Evolutionary conservation across 2,888 invertebrate genomes (phyloP).

Genomic region (Caradrina clavipalpis): DNA sequence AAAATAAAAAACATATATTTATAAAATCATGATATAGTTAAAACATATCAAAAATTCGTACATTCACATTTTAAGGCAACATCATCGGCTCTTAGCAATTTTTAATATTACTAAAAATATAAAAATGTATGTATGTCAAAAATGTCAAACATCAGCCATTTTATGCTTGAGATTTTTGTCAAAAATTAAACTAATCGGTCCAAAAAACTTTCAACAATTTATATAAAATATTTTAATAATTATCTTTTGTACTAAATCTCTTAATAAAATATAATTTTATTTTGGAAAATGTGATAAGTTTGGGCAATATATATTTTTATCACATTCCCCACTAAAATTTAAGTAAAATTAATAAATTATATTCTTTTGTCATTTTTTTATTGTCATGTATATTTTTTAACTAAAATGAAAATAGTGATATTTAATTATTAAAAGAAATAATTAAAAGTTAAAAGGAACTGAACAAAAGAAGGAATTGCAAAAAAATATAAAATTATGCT

Average conservation of each 20-base stretch:
- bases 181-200: conserved; percentile 72
- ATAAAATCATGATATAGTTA: conserved; percentile 81
- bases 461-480: conserved; percentile 51
- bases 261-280: conserved; percentile 59
- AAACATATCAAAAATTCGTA: conserved; percentile 82
- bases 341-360: conserved; percentile 55
- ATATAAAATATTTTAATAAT: conserved; percentile 59
- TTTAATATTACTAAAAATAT: conserved; percentile 48
- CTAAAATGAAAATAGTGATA: conserved; percentile 37
- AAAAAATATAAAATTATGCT: conserved; percentile 41
- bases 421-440: conserved; percentile 42
- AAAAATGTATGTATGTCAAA: conserved; percentile 72
- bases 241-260: conserved; percentile 68
- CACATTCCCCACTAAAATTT: conserved; percentile 67
- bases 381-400: conserved; percentile 52
- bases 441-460: conserved; percentile 25
- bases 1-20: conserved; percentile 88
- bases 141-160: conserved; percentile 89
- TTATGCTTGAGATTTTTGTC: conserved; percentile 86
- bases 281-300: conserved; percentile 69
- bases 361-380: conserved; percentile 63
- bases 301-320: conserved; percentile 73
- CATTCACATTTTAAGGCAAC: conserved; percentile 83
- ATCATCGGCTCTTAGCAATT: conserved; percentile 69
- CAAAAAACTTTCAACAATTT: conserved; percentile 62